Evolutionary conservation across 2,888 invertebrate genomes (phyloP).

Genomic region (Hyppa rectilinea): DNA sequence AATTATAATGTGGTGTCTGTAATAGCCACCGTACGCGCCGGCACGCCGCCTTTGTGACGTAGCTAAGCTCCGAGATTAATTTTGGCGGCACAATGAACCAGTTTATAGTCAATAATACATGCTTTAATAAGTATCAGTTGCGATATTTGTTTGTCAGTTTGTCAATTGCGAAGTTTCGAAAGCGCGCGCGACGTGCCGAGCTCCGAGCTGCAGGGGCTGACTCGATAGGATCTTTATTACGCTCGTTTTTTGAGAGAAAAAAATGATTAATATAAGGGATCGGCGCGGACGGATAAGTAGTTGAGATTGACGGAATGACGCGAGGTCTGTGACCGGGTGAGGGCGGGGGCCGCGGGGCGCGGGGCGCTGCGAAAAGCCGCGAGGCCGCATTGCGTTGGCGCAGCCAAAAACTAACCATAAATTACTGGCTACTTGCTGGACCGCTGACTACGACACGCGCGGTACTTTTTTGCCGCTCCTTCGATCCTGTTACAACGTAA

Average conservation of each 20-base stretch:
- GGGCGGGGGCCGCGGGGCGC: conserved; percentile 66
- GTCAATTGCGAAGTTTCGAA: conserved; percentile 86
- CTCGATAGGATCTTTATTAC: conserved; percentile 87
- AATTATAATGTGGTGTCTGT: conserved; percentile 89
- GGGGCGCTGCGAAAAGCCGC: conserved; percentile 85
- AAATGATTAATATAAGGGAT: conserved; percentile 89
- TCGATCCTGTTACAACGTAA: conserved; percentile 88
- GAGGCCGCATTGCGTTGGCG: conserved; percentile 88
- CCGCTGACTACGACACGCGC: conserved; percentile 87
- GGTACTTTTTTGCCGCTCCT: conserved; percentile 81
- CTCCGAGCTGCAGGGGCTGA: conserved; percentile 75
- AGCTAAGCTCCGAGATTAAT: conserved; percentile 90
- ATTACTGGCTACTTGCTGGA: conserved; percentile 89
- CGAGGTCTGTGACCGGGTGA: conserved; percentile 88
- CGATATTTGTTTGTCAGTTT: conserved; percentile 87
- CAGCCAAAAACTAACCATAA: conserved; percentile 91
- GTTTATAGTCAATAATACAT: conserved; percentile 86
- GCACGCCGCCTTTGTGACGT: conserved; percentile 87
- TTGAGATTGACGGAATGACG: conserved; percentile 88
- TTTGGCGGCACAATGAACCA: conserved; percentile 88
- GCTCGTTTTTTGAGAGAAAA: conserved; percentile 81
- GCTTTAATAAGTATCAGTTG: conserved; percentile 86
- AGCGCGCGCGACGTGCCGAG: conserved; percentile 72
- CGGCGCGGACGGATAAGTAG: conserved; percentile 89
- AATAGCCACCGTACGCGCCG: conserved; percentile 88